phyloP scores from a whole-genome alignment of 2,888 invertebrate species.

The Schrankia costaestrigalis region DNA sequence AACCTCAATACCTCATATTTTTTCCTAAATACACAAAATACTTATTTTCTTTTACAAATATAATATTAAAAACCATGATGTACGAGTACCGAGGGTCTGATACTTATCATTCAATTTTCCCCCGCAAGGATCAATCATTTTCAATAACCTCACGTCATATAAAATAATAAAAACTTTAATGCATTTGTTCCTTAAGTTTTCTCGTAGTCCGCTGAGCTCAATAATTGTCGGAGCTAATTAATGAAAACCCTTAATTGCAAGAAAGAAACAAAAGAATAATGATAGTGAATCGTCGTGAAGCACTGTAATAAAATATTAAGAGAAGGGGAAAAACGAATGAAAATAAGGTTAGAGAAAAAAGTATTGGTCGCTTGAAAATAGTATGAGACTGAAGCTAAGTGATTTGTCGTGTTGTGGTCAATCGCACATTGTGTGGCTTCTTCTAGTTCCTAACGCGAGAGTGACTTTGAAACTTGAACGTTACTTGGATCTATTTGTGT shows the following conservation, averaged over 20 bases:
- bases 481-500: conserved; percentile 5
- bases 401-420: conserved; percentile 74
- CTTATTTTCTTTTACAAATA: conserved; percentile 2
- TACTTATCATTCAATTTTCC: conserved; percentile 18
- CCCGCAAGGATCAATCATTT: conserved; percentile 27
- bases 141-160: conserved; percentile 24
- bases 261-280: conserved; percentile 22
- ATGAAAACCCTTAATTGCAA: conserved; percentile 15
- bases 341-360: conserved; percentile 37
- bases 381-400: conserved; percentile 60
- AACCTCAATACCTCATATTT: too few species aligned
- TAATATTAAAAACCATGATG: conserved; percentile 9
- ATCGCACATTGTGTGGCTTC: conserved; percentile 58
- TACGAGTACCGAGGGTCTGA: conserved; percentile 14
- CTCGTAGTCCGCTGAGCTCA: conserved; percentile 6
- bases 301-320: conserved; percentile 37
- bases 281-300: conserved; percentile 18
- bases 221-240: conserved; percentile 19
- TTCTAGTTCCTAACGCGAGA: conserved; percentile 44
- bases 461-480: conserved; percentile 49
- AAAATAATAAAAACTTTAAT: conserved; percentile 15
- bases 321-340: conserved; percentile 27
- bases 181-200: conserved; percentile 6
- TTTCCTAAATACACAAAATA: not conserved
- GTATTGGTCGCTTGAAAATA: conserved; percentile 41